Evolutionary conservation across 64 coral and sea anemone genomes (phyloP), one percentile per base, ranked within the genome.

Genomic region (Montipora efflorescens): DNA sequence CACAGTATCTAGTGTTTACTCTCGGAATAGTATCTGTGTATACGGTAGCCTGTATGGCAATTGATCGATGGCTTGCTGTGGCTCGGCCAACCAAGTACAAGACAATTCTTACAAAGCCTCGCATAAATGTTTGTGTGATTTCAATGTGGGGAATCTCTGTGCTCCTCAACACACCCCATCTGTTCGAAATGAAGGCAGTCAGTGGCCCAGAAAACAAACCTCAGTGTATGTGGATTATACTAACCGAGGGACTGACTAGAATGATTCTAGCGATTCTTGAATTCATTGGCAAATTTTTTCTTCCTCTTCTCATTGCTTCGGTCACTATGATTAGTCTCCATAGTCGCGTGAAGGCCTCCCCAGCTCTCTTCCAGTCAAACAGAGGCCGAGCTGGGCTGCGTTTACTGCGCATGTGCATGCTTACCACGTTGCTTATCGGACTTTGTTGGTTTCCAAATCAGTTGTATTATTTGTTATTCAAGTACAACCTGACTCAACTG

Each of bases 381-480:
- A 90, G 91, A 18, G 95, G 95, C 5, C 91, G 64, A 57, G 93
- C 95, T 45, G 95, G 95, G 16, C 52, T 89, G 8, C 93, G 95
- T 76, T 66, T 97, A 80, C 84, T 97, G 43, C 95, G 95, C 89
- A 97, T 97, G 95, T 97, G 92, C 12, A 84, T 87, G 58, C 51
- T 91, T 77, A 97, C 95, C 53, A 89, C 95, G 0, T 51, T 88
- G 47, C 89, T 92, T 16, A 78, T 97, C 1, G 95, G 82, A 18
- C 82, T 94, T 0, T 97, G 95, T 57, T 97, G 95, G 95, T 87
- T 97, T 88, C 96, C 96, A 14, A 97, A 97, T 72, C 96, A 97
- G 53, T 22, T 97, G 22, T 97, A 97, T 87, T 97, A 97, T 50
- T 52, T 97, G 49, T 83, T 97, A 28, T 97, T 97, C 22, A 97